Evolutionary conservation across 2,888 invertebrate species (phyloP).

Genomic region (Phyllotreta striolata): DNA sequence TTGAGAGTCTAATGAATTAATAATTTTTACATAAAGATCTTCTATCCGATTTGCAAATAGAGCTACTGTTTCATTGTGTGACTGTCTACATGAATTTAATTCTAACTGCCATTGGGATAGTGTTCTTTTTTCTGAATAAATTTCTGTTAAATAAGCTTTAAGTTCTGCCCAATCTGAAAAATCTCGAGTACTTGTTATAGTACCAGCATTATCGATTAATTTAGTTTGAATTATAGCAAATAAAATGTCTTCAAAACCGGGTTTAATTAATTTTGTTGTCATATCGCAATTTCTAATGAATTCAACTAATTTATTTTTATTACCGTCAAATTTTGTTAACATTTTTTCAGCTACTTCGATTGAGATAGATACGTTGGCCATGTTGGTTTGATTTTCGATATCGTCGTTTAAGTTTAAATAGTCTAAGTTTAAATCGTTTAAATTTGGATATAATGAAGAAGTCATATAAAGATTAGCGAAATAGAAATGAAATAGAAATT

Average conservation of each 20-base stretch:
- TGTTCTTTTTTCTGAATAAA: no score
- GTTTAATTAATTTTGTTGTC: constrained; percentile 4
- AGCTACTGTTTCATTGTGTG: no score
- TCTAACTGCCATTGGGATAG: no score
- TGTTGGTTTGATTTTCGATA: no score
- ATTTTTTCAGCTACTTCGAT: neutral
- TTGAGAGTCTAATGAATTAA: constrained; percentile 18
- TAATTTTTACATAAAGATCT: constrained; percentile 9
- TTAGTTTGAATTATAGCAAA: constrained; percentile 6
- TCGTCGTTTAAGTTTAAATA: no score
- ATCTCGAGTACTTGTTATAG: neutral
- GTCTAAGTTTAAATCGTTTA: no score
- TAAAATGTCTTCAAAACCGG: neutral
- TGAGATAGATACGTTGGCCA: neutral
- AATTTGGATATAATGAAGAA: no score
- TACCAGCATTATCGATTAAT: neutral
- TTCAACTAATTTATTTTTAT: constrained; percentile 1
- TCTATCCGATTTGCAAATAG: constrained; percentile 19
- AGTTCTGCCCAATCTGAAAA: neutral
- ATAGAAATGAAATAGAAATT: no score
- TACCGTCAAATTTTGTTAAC: constrained; percentile 3
- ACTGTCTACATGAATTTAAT: no score
- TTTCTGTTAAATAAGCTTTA: no score
- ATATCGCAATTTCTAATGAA: neutral
- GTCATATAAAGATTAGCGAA: no score